Conservation (phyloP, 2,888 invertebrate genomes). For the Taphrorychus bicolor region DNA sequence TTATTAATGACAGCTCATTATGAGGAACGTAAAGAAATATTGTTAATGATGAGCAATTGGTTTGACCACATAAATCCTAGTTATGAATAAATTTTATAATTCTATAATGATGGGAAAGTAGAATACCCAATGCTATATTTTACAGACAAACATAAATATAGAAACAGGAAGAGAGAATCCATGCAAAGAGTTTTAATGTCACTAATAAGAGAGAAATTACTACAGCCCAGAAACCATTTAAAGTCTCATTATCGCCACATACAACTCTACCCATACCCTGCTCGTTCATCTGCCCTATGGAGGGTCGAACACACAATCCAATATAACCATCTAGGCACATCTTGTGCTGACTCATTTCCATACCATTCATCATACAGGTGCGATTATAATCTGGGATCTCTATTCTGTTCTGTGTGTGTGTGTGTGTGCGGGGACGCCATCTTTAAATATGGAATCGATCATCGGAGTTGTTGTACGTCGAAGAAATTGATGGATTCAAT, state of each 20-base stretch:
- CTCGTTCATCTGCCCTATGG: neutral
- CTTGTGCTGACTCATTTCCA: slow-evolving; percentile 29
- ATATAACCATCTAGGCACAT: neutral
- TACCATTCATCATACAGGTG: slow-evolving; percentile 40
- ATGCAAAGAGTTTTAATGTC: too few species aligned
- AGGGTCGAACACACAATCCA: neutral
- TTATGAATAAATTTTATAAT: neutral
- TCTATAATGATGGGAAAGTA: neutral
- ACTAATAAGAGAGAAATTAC: too few species aligned
- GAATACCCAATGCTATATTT: neutral
- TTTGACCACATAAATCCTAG: slow-evolving; percentile 21
- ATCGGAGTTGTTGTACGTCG: slow-evolving; percentile 34
- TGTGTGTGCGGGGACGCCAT: slow-evolving; percentile 38
- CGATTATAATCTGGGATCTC: slow-evolving; percentile 39
- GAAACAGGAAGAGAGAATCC: too few species aligned
- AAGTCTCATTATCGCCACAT: neutral
- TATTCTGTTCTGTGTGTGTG: slow-evolving; percentile 21
- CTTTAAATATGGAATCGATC: slow-evolving; percentile 37
- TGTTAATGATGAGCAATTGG: slow-evolving; percentile 22
- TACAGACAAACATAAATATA: neutral
- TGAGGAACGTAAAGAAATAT: slow-evolving; percentile 8
- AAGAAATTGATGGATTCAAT: slow-evolving; percentile 36
- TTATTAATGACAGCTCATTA: slow-evolving; percentile 8
- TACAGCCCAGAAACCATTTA: too few species aligned
- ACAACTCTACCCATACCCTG: neutral